Conservation (phyloP, 2,888 invertebrate genomes). For the Caenorhabditis sp. region DNA sequence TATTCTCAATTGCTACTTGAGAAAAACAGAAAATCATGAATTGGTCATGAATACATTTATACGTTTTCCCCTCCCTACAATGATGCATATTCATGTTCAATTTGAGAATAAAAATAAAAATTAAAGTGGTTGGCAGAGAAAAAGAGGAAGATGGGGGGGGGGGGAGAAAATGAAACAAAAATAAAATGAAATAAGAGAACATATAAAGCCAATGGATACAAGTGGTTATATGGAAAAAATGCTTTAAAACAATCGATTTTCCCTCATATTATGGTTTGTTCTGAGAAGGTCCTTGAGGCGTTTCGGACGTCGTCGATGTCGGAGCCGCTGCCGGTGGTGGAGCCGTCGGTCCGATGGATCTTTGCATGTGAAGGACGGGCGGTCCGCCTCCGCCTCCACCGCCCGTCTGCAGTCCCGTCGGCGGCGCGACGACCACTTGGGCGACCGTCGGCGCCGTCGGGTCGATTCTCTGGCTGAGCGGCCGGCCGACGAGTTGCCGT, state of each 20-base stretch:
- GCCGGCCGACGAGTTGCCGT: slow-evolving; percentile 15
- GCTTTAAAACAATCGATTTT: too few species aligned
- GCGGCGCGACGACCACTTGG: slow-evolving; percentile 51
- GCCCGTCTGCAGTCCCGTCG: slow-evolving; percentile 12
- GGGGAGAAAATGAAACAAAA: not conserved
- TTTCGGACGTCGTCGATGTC: not conserved
- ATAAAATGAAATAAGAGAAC: not conserved
- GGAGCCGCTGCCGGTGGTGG: not conserved
- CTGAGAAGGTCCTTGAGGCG: not conserved
- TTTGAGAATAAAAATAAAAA: not conserved
- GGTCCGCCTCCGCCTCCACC: slow-evolving; percentile 9
- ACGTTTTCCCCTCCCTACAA: not conserved
- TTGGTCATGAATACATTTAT: too few species aligned
- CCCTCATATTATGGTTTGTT: slow-evolving; percentile 1
- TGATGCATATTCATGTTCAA: slow-evolving; percentile 2
- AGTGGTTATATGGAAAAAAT: too few species aligned
- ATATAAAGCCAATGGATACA: not conserved
- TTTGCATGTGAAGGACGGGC: slow-evolving; percentile 32
- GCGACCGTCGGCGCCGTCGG: slow-evolving; percentile 15
- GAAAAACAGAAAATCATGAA: slow-evolving; percentile 57
- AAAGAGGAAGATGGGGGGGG: not conserved
- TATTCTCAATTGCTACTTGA: slow-evolving; percentile 80
- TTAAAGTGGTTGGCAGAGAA: too few species aligned
- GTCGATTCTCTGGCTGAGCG: slow-evolving; percentile 17
- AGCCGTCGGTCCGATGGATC: too few species aligned